phyloP scores from a whole-genome alignment of 2,113 vertebrate genomes.

The Mola mola region DNA sequence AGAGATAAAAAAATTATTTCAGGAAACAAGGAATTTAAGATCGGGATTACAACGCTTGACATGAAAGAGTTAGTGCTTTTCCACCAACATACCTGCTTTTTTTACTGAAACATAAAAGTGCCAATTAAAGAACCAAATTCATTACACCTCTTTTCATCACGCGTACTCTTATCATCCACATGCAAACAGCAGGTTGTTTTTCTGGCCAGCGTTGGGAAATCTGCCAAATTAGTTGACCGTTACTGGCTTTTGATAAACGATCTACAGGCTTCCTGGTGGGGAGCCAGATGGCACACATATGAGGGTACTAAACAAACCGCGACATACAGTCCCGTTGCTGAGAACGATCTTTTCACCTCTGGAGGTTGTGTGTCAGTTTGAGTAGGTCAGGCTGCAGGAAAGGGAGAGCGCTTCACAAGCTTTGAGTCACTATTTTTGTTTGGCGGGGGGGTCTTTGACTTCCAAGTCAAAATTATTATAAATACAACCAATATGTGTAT shows the following conservation, averaged over 20 bases:
- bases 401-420: slow-evolving; percentile 8
- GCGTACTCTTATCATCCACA: neutral
- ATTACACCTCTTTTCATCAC: neutral
- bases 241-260: slow-evolving; percentile 39
- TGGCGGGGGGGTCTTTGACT: neutral
- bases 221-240: too few species aligned
- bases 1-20: too few species aligned
- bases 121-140: too few species aligned
- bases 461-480: neutral
- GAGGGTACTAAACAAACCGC: slow-evolving; percentile 31
- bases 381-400: slow-evolving; percentile 18
- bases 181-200: neutral
- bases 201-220: slow-evolving; percentile 5
- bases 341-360: slow-evolving; percentile 18
- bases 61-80: too few species aligned
- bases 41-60: too few species aligned
- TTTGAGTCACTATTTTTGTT: slow-evolving; percentile 11
- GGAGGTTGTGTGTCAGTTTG: slow-evolving; percentile 11
- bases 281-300: slow-evolving; percentile 52
- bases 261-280: slow-evolving; percentile 19
- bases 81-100: neutral
- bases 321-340: slow-evolving; percentile 1
- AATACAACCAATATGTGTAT: too few species aligned
- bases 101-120: neutral
- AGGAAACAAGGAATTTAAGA: too few species aligned